Percentiles rank a stretch among this genome's conserved stretches.
Evolutionary conservation across 2,797 vertebrate species (phyloP).

Genomic region (Distichodus sexfasciatus): DNA sequence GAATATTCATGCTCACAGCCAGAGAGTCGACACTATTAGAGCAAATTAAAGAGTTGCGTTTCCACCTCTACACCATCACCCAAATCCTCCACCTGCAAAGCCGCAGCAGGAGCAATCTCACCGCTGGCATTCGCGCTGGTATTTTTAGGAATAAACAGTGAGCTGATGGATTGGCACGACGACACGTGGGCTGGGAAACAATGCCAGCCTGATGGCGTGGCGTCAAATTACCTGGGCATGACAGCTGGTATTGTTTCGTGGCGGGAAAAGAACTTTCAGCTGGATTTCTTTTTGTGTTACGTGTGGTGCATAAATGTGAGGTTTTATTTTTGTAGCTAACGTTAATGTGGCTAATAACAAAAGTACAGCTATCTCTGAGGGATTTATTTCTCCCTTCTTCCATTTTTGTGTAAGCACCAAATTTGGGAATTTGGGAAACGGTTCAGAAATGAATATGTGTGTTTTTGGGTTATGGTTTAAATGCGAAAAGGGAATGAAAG

Average conservation of each 20-base stretch:
- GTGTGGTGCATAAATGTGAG: not conserved
- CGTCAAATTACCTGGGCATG: not conserved
- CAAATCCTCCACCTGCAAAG: conserved; percentile 14
- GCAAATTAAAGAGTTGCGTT: conserved; percentile 32
- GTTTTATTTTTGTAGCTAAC: too few relatives aligned
- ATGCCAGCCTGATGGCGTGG: not conserved
- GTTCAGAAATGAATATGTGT: too few relatives aligned
- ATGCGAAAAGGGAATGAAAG: too few relatives aligned
- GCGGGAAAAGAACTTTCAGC: too few relatives aligned
- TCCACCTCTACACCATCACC: not conserved
- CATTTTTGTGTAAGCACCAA: too few relatives aligned
- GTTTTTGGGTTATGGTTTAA: too few relatives aligned
- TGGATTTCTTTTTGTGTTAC: too few relatives aligned
- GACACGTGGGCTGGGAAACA: not conserved
- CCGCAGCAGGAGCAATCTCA: not conserved
- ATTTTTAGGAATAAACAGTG: conserved; percentile 37
- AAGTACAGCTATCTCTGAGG: too few relatives aligned
- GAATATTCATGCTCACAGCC: conserved; percentile 59
- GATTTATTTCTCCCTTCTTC: too few relatives aligned
- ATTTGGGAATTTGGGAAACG: too few relatives aligned
- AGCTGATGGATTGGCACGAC: conserved; percentile 18
- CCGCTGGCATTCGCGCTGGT: conserved; percentile 20
- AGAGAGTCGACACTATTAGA: conserved; percentile 39
- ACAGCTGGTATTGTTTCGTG: not conserved
- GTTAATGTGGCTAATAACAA: too few relatives aligned